Evolutionary conservation across 2,113 vertebrate species (phyloP).

Genomic region (Notothenia coriiceps): DNA sequence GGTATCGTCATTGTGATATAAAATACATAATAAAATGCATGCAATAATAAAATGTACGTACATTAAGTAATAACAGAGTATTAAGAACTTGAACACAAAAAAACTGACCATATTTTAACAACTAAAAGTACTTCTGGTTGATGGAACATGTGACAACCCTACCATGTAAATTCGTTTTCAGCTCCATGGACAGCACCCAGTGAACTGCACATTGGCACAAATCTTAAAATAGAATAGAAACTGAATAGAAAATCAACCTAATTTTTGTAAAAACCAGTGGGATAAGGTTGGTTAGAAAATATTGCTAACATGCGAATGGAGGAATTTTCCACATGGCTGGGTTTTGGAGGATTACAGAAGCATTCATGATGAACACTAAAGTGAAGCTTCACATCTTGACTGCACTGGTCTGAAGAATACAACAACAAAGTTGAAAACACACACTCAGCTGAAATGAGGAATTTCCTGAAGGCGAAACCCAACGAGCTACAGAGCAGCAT

Average conservation of each 20-base stretch:
- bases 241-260: background rate
- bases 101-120: background rate
- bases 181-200: slow-evolving; percentile 42
- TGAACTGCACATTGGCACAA: background rate
- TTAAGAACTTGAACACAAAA: too few species aligned
- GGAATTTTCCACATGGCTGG: slow-evolving; percentile 9
- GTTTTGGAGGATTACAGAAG: slow-evolving; percentile 14
- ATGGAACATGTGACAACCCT: background rate
- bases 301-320: slow-evolving; percentile 20
- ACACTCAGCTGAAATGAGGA: too few species aligned
- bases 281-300: background rate
- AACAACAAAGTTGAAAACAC: slow-evolving; percentile 25
- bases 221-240: background rate
- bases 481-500: too few species aligned
- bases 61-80: too few species aligned
- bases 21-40: background rate
- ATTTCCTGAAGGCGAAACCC: too few species aligned
- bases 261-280: background rate
- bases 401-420: slow-evolving; percentile 20
- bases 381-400: slow-evolving; percentile 22
- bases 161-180: slow-evolving; percentile 24
- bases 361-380: slow-evolving; percentile 19
- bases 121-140: too few species aligned
- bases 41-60: background rate
- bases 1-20: background rate